Evolutionary conservation across 2,113 vertebrate genomes (phyloP), one percentile per base, ranked within the genome.

Genomic region (Myanophis thanlyinensis): DNA sequence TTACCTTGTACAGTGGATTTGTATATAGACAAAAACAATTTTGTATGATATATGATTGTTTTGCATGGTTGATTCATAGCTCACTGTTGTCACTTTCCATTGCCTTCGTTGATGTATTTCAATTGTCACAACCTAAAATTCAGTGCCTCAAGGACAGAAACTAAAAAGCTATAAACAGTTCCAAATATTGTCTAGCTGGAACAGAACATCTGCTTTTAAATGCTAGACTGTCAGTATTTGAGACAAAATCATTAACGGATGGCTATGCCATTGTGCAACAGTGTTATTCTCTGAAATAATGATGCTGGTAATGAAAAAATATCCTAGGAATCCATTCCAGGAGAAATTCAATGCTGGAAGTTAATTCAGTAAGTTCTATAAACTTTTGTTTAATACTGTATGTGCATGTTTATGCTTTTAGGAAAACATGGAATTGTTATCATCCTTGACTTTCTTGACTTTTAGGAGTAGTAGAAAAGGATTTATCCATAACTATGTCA

Each of bases 331-430:
- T 46, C 40, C 47, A 0, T 12, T 0, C 0, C 85, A 67, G 89
- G 48, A 94, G 22, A 23, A 13, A 46, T 94, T 96, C 93, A 59
- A 49, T 23, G 86, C 13, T 5, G 59, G 91, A 94, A 91, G 62
- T 49, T 86, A 80, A 90, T 0, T 51, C 73, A 95, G 51, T 80
- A 91, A 94, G 92, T 93, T 91, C 73, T 85, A 86, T 30, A 84
- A 54, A 3, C 0, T 2, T 11, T 89, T 88, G 18, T 54, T 54
- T 94, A 59, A 90, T 6, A 88, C 0, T 18, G 85, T 3, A 48
- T 93, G 93, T 90, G 95, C 91, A 91, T 95, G 94, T 73, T 73
- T 91, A 86, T 95, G 93, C 94, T 92, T 89, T 59, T 12, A 85
- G n/a, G 54, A 85, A 90, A 85, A n/a, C 73, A 85, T 84, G 85